These are phyloP conservation scores for Sus cebifrons DNA, from an alignment of 2,797 vertebrate species.

Conservation along the genomic window DNA sequence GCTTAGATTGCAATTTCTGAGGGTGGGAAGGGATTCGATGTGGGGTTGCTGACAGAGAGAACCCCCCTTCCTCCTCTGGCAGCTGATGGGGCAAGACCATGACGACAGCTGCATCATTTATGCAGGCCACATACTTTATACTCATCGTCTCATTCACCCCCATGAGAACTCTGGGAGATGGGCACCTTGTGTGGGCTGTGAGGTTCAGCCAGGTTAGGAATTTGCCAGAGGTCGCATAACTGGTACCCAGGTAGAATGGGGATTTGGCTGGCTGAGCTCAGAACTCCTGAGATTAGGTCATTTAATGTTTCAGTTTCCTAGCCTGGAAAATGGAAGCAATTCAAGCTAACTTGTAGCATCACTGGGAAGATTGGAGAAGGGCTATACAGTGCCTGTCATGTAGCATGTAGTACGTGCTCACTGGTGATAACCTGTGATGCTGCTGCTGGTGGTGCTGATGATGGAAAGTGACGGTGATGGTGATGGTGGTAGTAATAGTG, in stretches of 20 bases:
- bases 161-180: not conserved
- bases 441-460: accelerated
- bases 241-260: too few relatives aligned
- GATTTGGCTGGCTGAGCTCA: not conserved
- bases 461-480: accelerated
- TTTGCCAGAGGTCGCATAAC: too few relatives aligned
- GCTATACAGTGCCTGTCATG: accelerated
- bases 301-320: not conserved
- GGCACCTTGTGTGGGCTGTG: not conserved
- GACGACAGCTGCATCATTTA: not conserved
- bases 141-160: not conserved
- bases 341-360: not conserved
- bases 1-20: not conserved
- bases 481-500: not conserved
- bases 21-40: not conserved
- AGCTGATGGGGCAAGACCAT: not conserved
- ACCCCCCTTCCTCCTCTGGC: not conserved
- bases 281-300: not conserved
- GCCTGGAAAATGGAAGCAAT: not conserved
- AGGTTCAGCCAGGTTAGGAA: not conserved
- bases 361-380: not conserved
- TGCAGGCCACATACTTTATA: accelerated
- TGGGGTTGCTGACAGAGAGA: not conserved
- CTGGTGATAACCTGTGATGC: accelerated
- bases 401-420: accelerated